phyloP scores from a whole-genome alignment of 2,888 invertebrate species.

The Lasioglossum villosulum region DNA sequence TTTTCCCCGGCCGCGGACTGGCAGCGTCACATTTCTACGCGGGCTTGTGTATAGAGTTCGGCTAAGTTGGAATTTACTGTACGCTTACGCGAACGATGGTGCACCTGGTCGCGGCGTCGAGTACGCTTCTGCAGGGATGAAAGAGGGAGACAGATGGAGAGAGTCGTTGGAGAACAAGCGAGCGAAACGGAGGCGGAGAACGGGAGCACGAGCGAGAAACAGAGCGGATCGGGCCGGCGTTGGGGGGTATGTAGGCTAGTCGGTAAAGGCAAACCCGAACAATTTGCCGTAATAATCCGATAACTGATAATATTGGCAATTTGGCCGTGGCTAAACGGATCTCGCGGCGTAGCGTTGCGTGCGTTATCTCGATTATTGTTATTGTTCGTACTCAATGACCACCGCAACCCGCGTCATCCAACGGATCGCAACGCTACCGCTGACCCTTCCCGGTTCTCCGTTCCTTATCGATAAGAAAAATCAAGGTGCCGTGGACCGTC shows the following conservation, averaged over 20 bases:
- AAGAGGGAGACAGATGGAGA: constrained; percentile 48
- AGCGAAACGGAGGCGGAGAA: background rate
- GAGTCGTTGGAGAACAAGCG: constrained; percentile 33
- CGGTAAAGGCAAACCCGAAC: constrained; percentile 77
- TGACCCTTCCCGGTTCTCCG: background rate
- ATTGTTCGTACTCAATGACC: constrained; percentile 63
- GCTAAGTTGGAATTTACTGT: constrained; percentile 79
- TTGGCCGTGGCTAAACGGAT: constrained; percentile 75
- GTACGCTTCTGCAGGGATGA: constrained; percentile 40
- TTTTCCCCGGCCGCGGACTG: constrained; percentile 33
- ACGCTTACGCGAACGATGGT: constrained; percentile 75
- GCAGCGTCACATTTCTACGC: constrained; percentile 44
- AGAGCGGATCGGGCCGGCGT: constrained; percentile 49
- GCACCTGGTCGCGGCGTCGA: constrained; percentile 75
- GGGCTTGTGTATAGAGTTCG: constrained; percentile 67
- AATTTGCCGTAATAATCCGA: constrained; percentile 82
- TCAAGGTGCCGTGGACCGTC: background rate
- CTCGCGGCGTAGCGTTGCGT: constrained; percentile 65
- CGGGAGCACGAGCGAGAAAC: constrained; percentile 30
- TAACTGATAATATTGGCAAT: constrained; percentile 82
- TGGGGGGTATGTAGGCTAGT: constrained; percentile 67
- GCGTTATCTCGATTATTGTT: constrained; percentile 74
- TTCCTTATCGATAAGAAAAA: background rate
- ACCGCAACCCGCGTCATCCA: constrained; percentile 44
- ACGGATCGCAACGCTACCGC: background rate